Evolutionary conservation across 2,888 invertebrate genomes (phyloP).

Genomic region (Proisotoma minuta): DNA sequence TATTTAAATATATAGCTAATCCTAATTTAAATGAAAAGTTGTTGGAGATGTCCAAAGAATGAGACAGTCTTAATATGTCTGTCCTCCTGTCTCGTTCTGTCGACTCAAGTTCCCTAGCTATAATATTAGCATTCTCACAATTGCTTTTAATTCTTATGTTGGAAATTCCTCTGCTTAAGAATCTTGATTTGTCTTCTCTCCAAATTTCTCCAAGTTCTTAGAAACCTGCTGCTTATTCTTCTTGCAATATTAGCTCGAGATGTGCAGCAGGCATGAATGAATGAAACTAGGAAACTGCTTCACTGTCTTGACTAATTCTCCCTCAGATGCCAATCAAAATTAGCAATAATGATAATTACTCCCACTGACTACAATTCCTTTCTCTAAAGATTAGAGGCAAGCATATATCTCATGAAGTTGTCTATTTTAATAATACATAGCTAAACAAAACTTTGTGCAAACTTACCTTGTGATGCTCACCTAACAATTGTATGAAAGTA

Average conservation of each 20-base stretch:
- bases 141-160: no score
- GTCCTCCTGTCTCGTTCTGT: not conserved
- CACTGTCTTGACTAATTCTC: not conserved
- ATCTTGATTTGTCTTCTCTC: no score
- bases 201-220: no score
- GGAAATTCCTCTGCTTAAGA: no score
- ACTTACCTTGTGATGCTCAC: not conserved
- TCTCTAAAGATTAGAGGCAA: not conserved
- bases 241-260: not conserved
- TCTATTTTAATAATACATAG: not conserved
- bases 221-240: not conserved
- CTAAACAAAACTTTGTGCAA: not conserved
- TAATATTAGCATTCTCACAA: no score
- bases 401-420: not conserved
- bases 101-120: no score
- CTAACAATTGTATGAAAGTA: not conserved
- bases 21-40: conserved; percentile 3
- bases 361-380: not conserved
- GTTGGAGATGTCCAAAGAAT: not conserved
- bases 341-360: conserved; percentile 4
- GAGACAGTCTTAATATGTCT: conserved; percentile 1
- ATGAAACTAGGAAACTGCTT: not conserved
- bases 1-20: not conserved
- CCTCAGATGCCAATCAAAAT: conserved; percentile 7
- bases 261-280: not conserved